Base-by-base conservation (phyloP, 2,888 invertebrate genomes). In the Sarcophaga variegata region DNA sequence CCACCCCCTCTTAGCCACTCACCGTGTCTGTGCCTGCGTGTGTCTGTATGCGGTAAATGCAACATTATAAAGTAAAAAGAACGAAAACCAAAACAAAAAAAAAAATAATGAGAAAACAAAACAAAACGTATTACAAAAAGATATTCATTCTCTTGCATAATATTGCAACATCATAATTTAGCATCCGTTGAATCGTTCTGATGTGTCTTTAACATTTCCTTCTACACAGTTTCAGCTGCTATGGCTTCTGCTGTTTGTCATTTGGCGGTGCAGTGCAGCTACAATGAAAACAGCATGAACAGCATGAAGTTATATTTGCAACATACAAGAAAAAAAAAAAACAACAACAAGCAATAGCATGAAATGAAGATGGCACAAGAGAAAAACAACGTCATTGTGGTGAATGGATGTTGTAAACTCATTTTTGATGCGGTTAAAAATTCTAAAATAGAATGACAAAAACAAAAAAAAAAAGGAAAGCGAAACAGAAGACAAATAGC, bases 81-180 rank as follows among this genome's bases (percentile, higher is more conserved):
- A 0, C 1, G 5, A 49, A 49, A 49, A 70, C 54, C 20, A 71
- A 17, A 17, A 62, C 22, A 66, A 66, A 14, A 14, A 49, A 49
- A 14, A 49, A 49, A 49, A 49, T 14, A 0, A 49, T 37, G 22
- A 60, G 11, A 49, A 71, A 77, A 64, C 25, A 22, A 67, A 71
- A 79, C n/a, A 22, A 67, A 71, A 79, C n/a, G 66, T 47, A 14
- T 25, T 2, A 71, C 10, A 81, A n/a, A 69, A 66, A 69, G 10
- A 69, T 62, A 66, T 49, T 77, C 60, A 17, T 60, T 11, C 62
- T 62, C 62, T 20, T 71, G 54, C 54, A 78, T 81, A 72, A 84
- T 84, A 87, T 37, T 84, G 81, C 81, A 83, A 78, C 84, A 87
- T 84, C 84, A 87, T 87, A 87, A 87, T 79, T 87, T 75, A 81